Percentiles rank a stretch among this genome's conserved stretches.
Evolutionary conservation across 2,113 vertebrate genomes (phyloP).

Genomic region (Lamprologus sp.): DNA sequence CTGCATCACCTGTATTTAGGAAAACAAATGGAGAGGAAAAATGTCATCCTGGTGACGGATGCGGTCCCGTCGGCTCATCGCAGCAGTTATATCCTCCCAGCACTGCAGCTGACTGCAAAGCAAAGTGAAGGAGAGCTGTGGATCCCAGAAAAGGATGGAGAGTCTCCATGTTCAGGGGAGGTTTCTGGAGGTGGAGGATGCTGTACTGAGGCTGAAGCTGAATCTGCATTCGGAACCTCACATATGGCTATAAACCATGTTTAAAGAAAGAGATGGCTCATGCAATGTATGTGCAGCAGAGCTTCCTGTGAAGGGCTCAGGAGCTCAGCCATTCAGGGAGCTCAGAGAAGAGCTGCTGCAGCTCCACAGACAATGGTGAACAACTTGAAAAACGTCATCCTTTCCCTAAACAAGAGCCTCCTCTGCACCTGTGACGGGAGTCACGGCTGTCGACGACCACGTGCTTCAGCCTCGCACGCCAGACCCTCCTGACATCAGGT

Average conservation of each 20-base stretch:
- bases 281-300: not conserved
- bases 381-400: accelerated
- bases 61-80: accelerated
- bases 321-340: not conserved
- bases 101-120: not conserved
- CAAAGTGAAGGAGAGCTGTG: not conserved
- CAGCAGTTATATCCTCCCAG: not conserved
- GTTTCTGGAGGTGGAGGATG: not conserved
- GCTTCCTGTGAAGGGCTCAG: not conserved
- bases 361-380: not conserved
- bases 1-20: not conserved
- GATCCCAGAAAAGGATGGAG: not conserved
- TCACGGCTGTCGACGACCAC: accelerated
- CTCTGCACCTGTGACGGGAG: accelerated
- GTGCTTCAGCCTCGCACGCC: not conserved
- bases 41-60: not conserved
- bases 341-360: not conserved
- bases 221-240: not conserved
- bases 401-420: not conserved
- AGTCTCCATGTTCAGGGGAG: not conserved
- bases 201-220: not conserved
- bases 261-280: not conserved
- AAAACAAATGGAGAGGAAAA: not conserved
- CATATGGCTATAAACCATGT: accelerated
- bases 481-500: not conserved